These are phyloP conservation scores for Kobus ellipsiprymnus DNA, from an alignment of 2,113 vertebrate species.

Conservation along the genomic window DNA sequence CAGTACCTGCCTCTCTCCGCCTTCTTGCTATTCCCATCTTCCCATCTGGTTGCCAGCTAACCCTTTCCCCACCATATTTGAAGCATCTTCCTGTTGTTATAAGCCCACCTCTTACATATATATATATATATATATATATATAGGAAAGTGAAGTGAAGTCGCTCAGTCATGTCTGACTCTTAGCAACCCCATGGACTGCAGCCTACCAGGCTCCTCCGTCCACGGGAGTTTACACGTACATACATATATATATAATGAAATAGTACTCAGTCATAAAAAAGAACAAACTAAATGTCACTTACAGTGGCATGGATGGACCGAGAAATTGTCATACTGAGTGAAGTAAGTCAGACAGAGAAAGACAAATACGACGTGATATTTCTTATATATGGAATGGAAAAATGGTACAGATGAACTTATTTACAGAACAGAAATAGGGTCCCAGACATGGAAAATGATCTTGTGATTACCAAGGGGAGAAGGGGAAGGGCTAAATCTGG, in stretches of 20 bases:
- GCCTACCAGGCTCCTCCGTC: too few species aligned
- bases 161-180: too few species aligned
- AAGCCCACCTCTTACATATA: not conserved
- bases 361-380: not conserved
- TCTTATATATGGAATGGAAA: not conserved
- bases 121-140: not conserved
- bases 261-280: not conserved
- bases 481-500: not conserved
- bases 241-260: not conserved
- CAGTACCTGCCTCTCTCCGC: not conserved
- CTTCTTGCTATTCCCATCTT: not conserved
- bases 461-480: not conserved
- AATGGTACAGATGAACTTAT: not conserved
- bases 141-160: too few species aligned
- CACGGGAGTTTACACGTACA: too few species aligned
- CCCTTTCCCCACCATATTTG: not conserved
- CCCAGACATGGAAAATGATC: not conserved
- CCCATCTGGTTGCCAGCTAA: not conserved
- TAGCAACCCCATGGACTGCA: too few species aligned
- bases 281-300: not conserved
- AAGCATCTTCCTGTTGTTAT: slow-evolving; percentile 40
- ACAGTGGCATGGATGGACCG: not conserved
- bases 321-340: not conserved
- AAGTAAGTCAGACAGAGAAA: not conserved
- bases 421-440: not conserved